Conservation (phyloP, 1,140 invertebrate species). For the Drosophila miranda region DNA sequence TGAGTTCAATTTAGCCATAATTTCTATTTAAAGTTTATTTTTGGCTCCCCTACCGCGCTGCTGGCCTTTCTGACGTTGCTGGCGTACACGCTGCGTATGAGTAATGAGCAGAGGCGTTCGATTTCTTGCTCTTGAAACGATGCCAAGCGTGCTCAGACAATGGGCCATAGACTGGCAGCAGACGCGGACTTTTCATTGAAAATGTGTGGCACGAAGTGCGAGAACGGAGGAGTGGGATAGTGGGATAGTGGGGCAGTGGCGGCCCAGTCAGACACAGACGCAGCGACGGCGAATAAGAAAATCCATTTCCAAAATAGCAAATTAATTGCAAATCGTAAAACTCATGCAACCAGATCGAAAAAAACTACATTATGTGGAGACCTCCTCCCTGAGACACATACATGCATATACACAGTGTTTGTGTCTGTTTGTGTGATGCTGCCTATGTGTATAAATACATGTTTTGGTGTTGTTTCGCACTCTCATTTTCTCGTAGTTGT, state of each 20-base stretch:
- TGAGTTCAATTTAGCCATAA: conserved; percentile 1
- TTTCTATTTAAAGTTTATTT: conserved; percentile 17
- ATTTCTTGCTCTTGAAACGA: conserved; percentile 40
- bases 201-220: not conserved
- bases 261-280: conserved; percentile 26
- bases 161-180: conserved; percentile 18
- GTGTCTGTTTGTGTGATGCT: not conserved
- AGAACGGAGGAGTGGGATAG: not conserved
- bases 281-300: conserved; percentile 17
- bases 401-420: conserved; percentile 10
- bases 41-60: conserved; percentile 20
- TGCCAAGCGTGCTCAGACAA: conserved; percentile 50
- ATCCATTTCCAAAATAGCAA: conserved; percentile 70
- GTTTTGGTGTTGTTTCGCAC: conserved; percentile 21
- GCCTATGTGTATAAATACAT: not conserved
- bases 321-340: conserved; percentile 75
- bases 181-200: conserved; percentile 2
- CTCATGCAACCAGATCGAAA: conserved; percentile 37
- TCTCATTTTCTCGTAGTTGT: conserved; percentile 4
- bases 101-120: conserved; percentile 57
- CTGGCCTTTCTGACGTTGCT: conserved; percentile 18
- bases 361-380: conserved; percentile 42
- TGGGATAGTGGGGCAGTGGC: not conserved
- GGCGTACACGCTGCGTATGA: conserved; percentile 69
- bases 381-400: conserved; percentile 28